Base-by-base conservation (phyloP, 1,140 invertebrate genomes). In the Conopomorpha cramerella region DNA sequence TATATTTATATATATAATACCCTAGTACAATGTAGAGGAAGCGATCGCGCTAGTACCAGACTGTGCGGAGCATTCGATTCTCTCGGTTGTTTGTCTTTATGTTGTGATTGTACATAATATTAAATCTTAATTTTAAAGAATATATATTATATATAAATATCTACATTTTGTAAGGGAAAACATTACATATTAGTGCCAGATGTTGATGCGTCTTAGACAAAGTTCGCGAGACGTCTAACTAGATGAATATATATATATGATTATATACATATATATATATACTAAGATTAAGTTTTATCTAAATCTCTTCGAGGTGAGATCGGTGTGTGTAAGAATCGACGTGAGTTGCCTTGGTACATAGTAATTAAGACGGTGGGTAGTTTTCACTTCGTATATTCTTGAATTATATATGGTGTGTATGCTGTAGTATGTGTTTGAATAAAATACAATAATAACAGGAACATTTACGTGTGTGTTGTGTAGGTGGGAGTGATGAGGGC, bases 111-210 rank as follows among this genome's bases (percentile, higher is more conserved):
- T 74, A 70, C 56, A 68, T 68, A 67, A 49, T 66, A 61, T n/a
- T n/a, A n/a, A n/a, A n/a, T n/a, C n/a, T n/a, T n/a, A n/a, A n/a
- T n/a, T n/a, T n/a, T n/a, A n/a, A n/a, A n/a, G n/a, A 59, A 59
- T 62, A 55, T 47, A 38, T 49, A 39, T 54, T 56, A 62, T 64
- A 54, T 70, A 70, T 74, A 23, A 6, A 71, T 73, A 70, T 74
- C n/a, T n/a, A 74, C 62, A 74, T 74, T 74, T 74, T 74, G 55
- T 74, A 74, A 71, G 60, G 49, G 46, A 65, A 71, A 73, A n/a
- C n/a, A n/a, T n/a, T 73, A 74, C 70, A 68, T 66, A 55, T 68
- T 70, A 74, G 70, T 74, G 66, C 63, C 66, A 71, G 70, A 62
- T 70, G 70, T 59, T 55, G 53, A 71, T 64, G 19, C 4, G 19